Evolutionary conservation across 2,888 invertebrate genomes (phyloP), one percentile per base, ranked within the genome.

Genomic region (Eupithecia subfuscata): DNA sequence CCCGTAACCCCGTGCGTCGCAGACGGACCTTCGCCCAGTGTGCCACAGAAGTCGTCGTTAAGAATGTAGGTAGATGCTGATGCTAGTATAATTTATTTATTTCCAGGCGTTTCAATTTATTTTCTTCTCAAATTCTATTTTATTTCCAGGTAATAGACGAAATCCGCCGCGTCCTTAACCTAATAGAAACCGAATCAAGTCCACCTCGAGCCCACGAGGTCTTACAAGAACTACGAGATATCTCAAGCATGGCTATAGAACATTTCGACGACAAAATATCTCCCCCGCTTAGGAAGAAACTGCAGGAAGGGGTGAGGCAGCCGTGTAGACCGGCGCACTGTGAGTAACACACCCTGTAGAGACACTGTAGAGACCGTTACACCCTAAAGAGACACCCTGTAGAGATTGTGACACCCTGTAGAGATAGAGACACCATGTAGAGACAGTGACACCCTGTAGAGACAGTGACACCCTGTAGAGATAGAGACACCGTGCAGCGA

Each of bases 221-320:
- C 14, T 90, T 99, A 0, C 98, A 98, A 87, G 99, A 99, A 87
- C 87, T 99, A 11, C 94, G 99, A 0, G 99, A 99, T 84, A 97
- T 99, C 79, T 98, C 98, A 52, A 98, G 98, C 77, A 98, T 98
- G 98, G 98, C 99, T 0, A 98, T 99, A 95, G 99, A 99, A 86
- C 98, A 99, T 89, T 99, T 99, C 88, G 98, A 99, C 87, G 98
- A 99, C 85, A 97, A 98, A 87, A 97, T 99, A 85, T 92, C 93
- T 0, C 93, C 94, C 0, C 92, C 88, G 0, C 90, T 94, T 79
- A 79, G 94, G 30, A 91, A 89, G 82, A 84, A 82, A 9, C 75
- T 95, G 78, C 92, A 92, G 65, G 89, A 91, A n/a, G 89, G 89
- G 0, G 85, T 82, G 0, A 76, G 82, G 0, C 87, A 81, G 22